Percentiles rank a stretch among this genome's conserved stretches.
These are phyloP conservation scores for Ecdyonurus torrentis DNA, from an alignment of 2,888 invertebrate genomes.

Conservation along the genomic window DNA sequence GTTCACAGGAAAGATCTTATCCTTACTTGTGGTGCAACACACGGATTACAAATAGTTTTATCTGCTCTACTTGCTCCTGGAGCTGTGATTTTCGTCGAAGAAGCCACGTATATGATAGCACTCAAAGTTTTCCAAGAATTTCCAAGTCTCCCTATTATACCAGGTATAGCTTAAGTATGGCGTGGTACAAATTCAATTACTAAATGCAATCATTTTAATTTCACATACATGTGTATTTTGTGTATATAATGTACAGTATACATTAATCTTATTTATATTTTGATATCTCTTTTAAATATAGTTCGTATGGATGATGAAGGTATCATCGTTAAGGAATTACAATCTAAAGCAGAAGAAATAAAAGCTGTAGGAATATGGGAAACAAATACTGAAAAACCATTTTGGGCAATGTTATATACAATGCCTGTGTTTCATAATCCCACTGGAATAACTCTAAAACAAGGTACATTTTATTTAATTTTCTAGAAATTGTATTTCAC, in stretches of 20 bases:
- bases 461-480: too few relatives aligned
- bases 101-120: constrained; percentile 45
- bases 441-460: constrained; percentile 32
- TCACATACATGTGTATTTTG: too few relatives aligned
- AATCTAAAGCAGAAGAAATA: constrained; percentile 25
- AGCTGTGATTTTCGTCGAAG: constrained; percentile 42
- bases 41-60: constrained; percentile 36
- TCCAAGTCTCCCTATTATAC: constrained; percentile 31
- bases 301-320: constrained; percentile 32
- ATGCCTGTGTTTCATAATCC: constrained; percentile 43
- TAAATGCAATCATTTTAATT: too few relatives aligned
- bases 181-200: too few relatives aligned
- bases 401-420: constrained; percentile 37
- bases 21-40: constrained; percentile 40
- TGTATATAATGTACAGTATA: too few relatives aligned
- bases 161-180: constrained; percentile 24
- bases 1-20: constrained; percentile 35
- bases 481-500: too few relatives aligned
- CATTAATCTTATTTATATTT: background rate
- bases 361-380: constrained; percentile 18
- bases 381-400: constrained; percentile 26
- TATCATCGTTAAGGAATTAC: constrained; percentile 31
- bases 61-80: constrained; percentile 35
- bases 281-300: background rate
- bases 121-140: constrained; percentile 35